Evolutionary conservation across 1,140 invertebrate genomes (phyloP), one percentile per base, ranked within the genome.

Genomic region (Euwallacea similis): DNA sequence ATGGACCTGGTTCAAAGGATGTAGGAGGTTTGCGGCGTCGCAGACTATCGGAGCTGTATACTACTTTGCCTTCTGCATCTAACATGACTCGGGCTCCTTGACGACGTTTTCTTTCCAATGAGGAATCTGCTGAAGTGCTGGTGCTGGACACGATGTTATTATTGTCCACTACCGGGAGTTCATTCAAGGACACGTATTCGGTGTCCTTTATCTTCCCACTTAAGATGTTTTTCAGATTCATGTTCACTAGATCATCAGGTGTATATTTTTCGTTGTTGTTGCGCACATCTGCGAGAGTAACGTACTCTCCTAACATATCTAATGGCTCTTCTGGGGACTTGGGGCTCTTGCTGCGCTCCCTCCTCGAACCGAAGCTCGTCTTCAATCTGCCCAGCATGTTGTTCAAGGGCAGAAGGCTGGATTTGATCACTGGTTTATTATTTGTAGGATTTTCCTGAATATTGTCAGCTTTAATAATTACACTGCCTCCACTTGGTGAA

Each of bases 31-130:
- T 92, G 78, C 90, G 86, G 77, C 92, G 85, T 79, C 89, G 90
- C 65, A 96, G 82, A 79, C 93, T 95, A 76, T 96, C 94, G 0
- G 93, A 96, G 66, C 91, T 91, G 80, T 93, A 96, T 53, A 96
- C 90, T 55, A 96, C 92, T 85, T 93, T 93, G 11, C 94, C 94
- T 76, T 94, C 91, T 0, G 94, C 90, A 81, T 95, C 92, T 42
- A 96, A 81, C 10, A 90, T 93, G 0, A 95, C 93, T 77, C 92
- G 87, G 7, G 92, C 92, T 16, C 92, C 91, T 77, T 88, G 88
- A 62, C 86, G 84, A 68, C 75, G 75, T 67, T 76, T 77, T n/a
- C 79, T 54, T 60, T 86, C 85, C 42, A 86, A 71, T 0, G 71
- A 71, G 7, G 85, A 86, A 66, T 81, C 78, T 82, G 64, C 77